A percentile compares a stretch with the other conserved stretches of the same genome.
Conservation (phyloP, 2,888 invertebrate species). For the Temnothorax ravouxi region DNA sequence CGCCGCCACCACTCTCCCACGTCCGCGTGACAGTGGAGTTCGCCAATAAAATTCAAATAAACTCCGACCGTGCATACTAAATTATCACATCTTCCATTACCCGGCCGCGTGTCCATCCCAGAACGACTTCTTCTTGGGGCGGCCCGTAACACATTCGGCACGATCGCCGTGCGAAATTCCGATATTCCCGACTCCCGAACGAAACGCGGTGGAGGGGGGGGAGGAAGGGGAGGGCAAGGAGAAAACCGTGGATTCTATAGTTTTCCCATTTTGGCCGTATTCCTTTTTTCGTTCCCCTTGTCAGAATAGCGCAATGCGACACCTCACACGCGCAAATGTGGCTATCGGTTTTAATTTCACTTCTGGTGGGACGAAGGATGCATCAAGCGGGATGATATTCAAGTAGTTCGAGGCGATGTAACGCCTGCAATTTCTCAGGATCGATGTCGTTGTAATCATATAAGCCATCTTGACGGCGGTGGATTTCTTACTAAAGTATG, state of each 20-base stretch:
- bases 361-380: neutral
- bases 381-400: constrained; percentile 33
- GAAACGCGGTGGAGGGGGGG: neutral
- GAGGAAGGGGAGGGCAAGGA: neutral
- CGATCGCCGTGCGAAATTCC: constrained; percentile 69
- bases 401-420: constrained; percentile 23
- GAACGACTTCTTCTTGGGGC: constrained; percentile 62
- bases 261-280: constrained; percentile 1
- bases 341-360: constrained; percentile 54
- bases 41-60: constrained; percentile 87
- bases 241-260: constrained; percentile 23
- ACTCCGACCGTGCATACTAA: constrained; percentile 86
- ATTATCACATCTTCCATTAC: constrained; percentile 86
- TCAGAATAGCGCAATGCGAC: constrained; percentile 51
- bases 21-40: constrained; percentile 81
- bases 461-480: constrained; percentile 35
- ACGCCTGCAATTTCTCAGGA: constrained; percentile 53
- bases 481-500: constrained; percentile 42
- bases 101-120: constrained; percentile 73
- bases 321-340: constrained; percentile 34
- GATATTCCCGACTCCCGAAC: constrained; percentile 65
- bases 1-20: constrained; percentile 71
- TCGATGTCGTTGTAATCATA: constrained; percentile 52
- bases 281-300: constrained; percentile 21
- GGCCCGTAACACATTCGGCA: constrained; percentile 63